Conservation (phyloP, 2,113 vertebrate genomes). For the Passer domesticus region DNA sequence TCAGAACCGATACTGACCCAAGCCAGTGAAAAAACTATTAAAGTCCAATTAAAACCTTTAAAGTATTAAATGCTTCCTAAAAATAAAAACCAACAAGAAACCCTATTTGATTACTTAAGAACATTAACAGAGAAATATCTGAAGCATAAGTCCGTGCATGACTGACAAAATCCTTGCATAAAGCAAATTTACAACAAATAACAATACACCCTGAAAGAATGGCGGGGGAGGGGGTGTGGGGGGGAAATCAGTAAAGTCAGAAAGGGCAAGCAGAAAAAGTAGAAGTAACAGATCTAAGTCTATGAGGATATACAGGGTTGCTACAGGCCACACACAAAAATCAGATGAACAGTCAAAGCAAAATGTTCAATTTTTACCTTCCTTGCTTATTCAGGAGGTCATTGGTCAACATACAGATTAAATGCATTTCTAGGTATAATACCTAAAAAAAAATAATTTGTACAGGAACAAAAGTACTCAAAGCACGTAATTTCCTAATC, state of each 20-base stretch:
- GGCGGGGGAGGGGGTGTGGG: not conserved
- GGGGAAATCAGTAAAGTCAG: not conserved
- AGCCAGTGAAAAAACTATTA: conserved; percentile 2
- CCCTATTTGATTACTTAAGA: conserved; percentile 15
- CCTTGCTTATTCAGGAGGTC: not conserved
- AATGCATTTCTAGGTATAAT: not conserved
- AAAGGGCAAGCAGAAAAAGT: conserved; percentile 11
- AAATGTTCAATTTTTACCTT: not conserved
- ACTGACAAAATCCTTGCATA: not conserved
- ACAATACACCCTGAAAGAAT: not conserved
- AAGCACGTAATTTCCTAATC: not conserved
- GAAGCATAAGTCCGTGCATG: not conserved
- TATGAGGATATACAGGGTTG: not conserved
- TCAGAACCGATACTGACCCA: not conserved
- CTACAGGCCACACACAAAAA: conserved; percentile 3
- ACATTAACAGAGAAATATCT: conserved; percentile 1
- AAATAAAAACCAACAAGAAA: not conserved
- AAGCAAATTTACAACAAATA: conserved; percentile 35
- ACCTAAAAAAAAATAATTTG: not conserved
- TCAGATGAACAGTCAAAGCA: not conserved
- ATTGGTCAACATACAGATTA: not conserved
- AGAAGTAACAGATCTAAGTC: conserved; percentile 14
- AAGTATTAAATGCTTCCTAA: conserved; percentile 23
- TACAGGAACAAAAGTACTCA: not conserved
- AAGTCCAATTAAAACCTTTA: conserved; percentile 6